Conservation (phyloP, 2,888 invertebrate species). For the Drosophila atripex region DNA sequence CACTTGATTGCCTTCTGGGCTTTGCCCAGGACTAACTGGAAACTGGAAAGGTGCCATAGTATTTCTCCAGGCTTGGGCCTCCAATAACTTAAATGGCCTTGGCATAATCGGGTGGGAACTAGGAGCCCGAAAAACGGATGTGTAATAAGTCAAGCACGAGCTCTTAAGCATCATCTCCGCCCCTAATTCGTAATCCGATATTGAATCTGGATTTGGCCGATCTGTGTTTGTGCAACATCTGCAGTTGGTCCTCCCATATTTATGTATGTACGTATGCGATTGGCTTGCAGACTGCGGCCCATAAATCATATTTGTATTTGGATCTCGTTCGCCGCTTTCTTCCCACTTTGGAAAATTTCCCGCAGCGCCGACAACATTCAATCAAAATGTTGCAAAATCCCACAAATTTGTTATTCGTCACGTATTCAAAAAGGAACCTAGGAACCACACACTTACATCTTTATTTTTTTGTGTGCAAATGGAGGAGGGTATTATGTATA, state of each 20-base stretch:
- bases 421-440: conserved; percentile 58
- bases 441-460: conserved; percentile 8
- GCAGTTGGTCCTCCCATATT: conserved; percentile 22
- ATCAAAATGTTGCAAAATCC: conserved; percentile 73
- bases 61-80: conserved; percentile 1
- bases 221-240: conserved; percentile 43
- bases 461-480: conserved; percentile 1
- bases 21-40: conserved; percentile 28
- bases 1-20: conserved; percentile 76
- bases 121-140: conserved; percentile 30
- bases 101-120: conserved; percentile 9
- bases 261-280: conserved; percentile 4
- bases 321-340: conserved; percentile 25
- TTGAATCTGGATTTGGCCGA: conserved; percentile 1
- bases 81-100: conserved; percentile 21
- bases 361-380: conserved; percentile 62
- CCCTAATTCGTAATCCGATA: conserved; percentile 1
- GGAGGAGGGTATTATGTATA: conserved; percentile 29
- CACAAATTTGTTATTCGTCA: conserved; percentile 75
- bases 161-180: conserved; percentile 21
- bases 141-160: conserved; percentile 49
- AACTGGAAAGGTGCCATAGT: conserved; percentile 29
- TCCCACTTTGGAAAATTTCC: conserved; percentile 7
- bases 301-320: conserved; percentile 71
- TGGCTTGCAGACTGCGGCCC: conserved; percentile 49